Conservation (phyloP, 2,797 vertebrate genomes). For the Thripadectes ignobilis region DNA sequence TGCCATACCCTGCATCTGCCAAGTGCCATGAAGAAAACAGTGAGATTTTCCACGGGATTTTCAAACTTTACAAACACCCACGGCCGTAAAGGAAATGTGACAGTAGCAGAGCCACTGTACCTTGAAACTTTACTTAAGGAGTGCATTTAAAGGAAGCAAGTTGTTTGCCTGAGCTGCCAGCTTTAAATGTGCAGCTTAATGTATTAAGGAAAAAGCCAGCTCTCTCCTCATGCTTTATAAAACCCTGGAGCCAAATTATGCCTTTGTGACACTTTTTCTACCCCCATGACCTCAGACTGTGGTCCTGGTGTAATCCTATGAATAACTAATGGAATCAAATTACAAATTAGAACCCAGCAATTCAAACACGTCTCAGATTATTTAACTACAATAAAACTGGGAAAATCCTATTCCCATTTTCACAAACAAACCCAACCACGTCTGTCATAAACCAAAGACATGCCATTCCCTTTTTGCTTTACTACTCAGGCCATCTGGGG, state of each 20-base stretch:
- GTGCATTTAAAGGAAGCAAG: background rate
- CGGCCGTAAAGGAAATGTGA: background rate
- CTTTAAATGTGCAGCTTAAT: background rate
- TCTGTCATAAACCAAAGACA: background rate
- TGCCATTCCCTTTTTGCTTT: background rate
- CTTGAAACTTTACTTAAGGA: background rate
- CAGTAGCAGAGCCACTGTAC: background rate
- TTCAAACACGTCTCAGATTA: background rate
- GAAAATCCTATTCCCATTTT: background rate
- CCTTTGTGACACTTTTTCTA: background rate
- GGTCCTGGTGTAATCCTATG: background rate
- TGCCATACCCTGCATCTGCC: conserved; percentile 26
- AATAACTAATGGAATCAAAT: background rate
- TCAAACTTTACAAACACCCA: background rate
- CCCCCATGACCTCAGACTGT: background rate
- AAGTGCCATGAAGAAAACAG: conserved; percentile 51
- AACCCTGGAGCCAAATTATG: background rate
- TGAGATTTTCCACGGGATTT: background rate
- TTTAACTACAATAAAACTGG: background rate
- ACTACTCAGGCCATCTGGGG: background rate
- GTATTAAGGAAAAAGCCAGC: background rate
- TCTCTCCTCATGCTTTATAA: background rate
- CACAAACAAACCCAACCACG: background rate
- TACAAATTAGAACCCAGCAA: background rate
- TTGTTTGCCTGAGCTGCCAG: background rate